Evolutionary conservation across 2,113 vertebrate species (phyloP).

Genomic region (Eleginops maclovinus): DNA sequence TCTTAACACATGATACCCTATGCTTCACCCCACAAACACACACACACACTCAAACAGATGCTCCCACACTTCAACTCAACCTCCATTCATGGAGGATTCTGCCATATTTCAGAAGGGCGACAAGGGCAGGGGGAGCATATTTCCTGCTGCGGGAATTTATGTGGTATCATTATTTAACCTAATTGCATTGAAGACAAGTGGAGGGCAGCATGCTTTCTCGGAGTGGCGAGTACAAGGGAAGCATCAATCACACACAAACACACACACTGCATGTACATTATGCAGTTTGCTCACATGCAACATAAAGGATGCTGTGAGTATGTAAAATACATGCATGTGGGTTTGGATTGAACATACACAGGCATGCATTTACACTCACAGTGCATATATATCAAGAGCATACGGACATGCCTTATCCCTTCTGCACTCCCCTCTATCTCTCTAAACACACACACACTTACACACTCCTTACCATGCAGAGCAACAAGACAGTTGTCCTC

Average conservation of each 20-base stretch:
- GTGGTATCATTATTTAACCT: constrained; percentile 78
- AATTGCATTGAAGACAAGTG: constrained; percentile 76
- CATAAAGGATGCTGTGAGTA: constrained; percentile 17
- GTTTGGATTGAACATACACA: neutral
- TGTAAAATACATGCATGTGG: constrained; percentile 14
- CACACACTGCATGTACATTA: neutral
- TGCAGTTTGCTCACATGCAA: neutral
- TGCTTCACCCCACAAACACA: neutral
- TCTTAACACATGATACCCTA: neutral
- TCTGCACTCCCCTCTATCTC: constrained; percentile 25
- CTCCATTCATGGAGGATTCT: constrained; percentile 48
- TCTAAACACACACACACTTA: constrained; percentile 10
- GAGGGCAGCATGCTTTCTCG: constrained; percentile 61
- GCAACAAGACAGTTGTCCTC: constrained; percentile 72
- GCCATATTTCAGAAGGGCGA: constrained; percentile 65
- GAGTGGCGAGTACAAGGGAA: constrained; percentile 46
- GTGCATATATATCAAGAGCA: constrained; percentile 19
- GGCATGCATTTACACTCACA: constrained; percentile 3
- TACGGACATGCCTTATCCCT: constrained; percentile 40
- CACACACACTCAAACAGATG: neutral
- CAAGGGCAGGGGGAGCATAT: constrained; percentile 69
- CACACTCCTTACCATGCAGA: constrained; percentile 67
- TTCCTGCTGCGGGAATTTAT: constrained; percentile 69
- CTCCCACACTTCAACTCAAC: constrained; percentile 33
- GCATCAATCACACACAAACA: constrained; percentile 58